These are phyloP conservation scores for Spermophilus dauricus DNA, from an alignment of 2,113 vertebrate genomes.

Conservation along the genomic window DNA sequence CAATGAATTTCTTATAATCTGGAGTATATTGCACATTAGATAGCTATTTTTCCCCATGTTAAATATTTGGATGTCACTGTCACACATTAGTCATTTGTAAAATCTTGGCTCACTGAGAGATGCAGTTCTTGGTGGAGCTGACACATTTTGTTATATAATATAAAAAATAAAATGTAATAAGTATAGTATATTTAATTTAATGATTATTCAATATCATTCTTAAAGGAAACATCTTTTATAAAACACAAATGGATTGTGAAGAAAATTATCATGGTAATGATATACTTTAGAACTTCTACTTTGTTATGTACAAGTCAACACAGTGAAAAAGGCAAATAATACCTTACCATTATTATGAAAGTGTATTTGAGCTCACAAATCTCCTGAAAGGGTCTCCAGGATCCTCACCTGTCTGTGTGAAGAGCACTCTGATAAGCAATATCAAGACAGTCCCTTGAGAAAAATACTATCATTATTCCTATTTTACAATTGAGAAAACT, in stretches of 20 bases:
- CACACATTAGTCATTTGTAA: neutral
- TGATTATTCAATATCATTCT: neutral
- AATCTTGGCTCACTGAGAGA: neutral
- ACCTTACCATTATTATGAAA: neutral
- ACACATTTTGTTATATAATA: neutral
- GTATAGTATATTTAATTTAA: neutral
- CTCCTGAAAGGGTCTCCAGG: neutral
- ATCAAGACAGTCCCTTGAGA: neutral
- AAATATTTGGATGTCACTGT: neutral
- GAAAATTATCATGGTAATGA: neutral
- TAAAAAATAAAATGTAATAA: neutral
- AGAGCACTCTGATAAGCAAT: neutral
- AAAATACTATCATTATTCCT: neutral
- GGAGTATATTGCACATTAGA: neutral
- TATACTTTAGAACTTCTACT: neutral
- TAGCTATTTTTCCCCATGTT: neutral
- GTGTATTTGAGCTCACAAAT: neutral
- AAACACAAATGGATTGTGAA: neutral
- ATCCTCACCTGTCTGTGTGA: neutral
- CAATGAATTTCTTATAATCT: constrained; percentile 46
- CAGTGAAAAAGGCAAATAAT: neutral
- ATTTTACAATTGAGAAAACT: neutral
- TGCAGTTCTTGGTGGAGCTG: neutral
- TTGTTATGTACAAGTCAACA: neutral
- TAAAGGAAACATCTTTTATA: neutral